A percentile compares a stretch with the other conserved stretches of the same genome.
Conservation (phyloP, 2,888 invertebrate genomes). For the Atherix ibis region DNA sequence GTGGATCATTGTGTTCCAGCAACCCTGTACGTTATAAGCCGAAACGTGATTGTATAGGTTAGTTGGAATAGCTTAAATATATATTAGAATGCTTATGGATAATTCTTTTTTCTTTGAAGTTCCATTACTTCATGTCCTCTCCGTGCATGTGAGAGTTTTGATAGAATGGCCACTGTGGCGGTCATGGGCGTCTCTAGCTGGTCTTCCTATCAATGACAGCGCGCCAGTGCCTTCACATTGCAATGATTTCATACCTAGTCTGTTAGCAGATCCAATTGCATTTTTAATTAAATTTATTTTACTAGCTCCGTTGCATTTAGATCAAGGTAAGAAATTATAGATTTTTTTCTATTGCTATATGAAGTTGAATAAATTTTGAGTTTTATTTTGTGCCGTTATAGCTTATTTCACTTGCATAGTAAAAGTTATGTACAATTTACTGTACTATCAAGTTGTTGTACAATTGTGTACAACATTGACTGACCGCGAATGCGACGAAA, state of each 20-base stretch:
- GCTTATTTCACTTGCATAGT: conserved; percentile 81
- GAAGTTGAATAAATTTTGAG: background rate
- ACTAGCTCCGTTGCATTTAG: conserved; percentile 68
- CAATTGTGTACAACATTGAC: conserved; percentile 57
- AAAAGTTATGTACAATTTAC: conserved; percentile 72
- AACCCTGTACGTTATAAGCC: conserved; percentile 50
- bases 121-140: conserved; percentile 74
- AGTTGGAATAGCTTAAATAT: conserved; percentile 8
- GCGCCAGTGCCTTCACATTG: conserved; percentile 30
- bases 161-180: conserved; percentile 42
- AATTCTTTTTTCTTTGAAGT: conserved; percentile 38
- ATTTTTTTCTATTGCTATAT: background rate
- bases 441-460: conserved; percentile 76
- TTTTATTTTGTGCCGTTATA: too few species aligned
- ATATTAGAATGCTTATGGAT: conserved; percentile 8
- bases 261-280: conserved; percentile 74
- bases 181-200: conserved; percentile 32
- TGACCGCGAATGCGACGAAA: conserved; percentile 43
- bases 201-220: conserved; percentile 24
- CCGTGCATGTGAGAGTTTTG: conserved; percentile 67
- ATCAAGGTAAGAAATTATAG: conserved; percentile 54
- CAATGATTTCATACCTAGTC: conserved; percentile 50
- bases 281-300: conserved; percentile 75
- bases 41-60: conserved; percentile 65
- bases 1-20: conserved; percentile 52